Conservation (phyloP, 2,888 invertebrate species). For the Pammene fasciana region DNA sequence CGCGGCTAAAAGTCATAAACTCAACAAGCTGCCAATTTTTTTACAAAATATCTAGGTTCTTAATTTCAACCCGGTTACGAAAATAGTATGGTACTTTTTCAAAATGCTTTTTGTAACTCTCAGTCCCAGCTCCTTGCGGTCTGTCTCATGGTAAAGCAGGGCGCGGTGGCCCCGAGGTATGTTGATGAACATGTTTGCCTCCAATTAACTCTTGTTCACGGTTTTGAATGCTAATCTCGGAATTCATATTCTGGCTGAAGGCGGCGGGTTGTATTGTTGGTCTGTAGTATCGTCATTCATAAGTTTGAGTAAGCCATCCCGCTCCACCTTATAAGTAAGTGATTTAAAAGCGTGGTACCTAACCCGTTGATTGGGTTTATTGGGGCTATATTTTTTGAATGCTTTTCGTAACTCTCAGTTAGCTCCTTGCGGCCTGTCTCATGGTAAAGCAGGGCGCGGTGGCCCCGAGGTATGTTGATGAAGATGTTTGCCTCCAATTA, state of each 20-base stretch:
- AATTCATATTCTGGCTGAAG: conserved; percentile 1
- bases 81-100: too few species aligned
- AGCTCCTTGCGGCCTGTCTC: conserved; percentile 53
- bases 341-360: too few species aligned
- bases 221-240: conserved; percentile 12
- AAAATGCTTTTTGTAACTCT: conserved; percentile 54
- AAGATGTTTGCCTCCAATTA: conserved; percentile 66
- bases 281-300: too few species aligned
- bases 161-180: conserved; percentile 58
- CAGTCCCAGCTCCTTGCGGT: conserved; percentile 53
- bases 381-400: too few species aligned
- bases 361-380: too few species aligned
- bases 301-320: too few species aligned
- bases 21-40: too few species aligned
- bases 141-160: conserved; percentile 57
- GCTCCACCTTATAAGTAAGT: too few species aligned
- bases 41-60: too few species aligned
- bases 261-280: neutral
- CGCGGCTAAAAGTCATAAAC: too few species aligned
- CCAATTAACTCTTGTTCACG: conserved; percentile 57
- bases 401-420: conserved; percentile 51
- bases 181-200: conserved; percentile 66
- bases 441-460: conserved; percentile 56
- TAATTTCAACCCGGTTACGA: too few species aligned
- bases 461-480: conserved; percentile 67